Base-by-base conservation (phyloP, 2,888 invertebrate genomes). In the Automeris io region DNA sequence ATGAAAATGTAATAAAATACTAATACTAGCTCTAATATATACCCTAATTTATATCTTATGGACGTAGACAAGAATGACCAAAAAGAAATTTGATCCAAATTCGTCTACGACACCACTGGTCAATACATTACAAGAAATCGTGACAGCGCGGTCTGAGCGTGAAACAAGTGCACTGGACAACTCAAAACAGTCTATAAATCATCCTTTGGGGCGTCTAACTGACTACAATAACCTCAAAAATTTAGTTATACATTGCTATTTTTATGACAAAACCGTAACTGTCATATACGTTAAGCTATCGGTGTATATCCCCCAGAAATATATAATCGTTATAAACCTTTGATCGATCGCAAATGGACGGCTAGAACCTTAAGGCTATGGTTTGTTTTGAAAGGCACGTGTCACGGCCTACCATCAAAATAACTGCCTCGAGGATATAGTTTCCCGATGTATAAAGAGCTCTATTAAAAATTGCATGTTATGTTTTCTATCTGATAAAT, bases 121-220 rank as follows among this genome's bases (percentile, higher is more conserved):
- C 57, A 54, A 66, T 70, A 64, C 61, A 61, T 70, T 62, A 61
- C 53, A 24, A 44, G 51, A 49, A 54, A 47, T 74, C 75, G 74
- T 77, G 75, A 75, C 71, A 65, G 64, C 73, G 74, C 75, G 73
- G 55, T 57, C 54, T 40, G 54, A 54, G 56, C 60, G 48, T 49
- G 60, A 57, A 58, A 61, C 68, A 70, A 66, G 67, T 61, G 65
- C 58, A 47, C 61, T 51, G 60, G 57, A 63, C 62, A 64, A 61
- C 60, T 63, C 58, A 49, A 57, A 57, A 55, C 63, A 61, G 54
- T 62, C 61, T 58, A 61, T 67, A 71, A 74, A 72, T 69, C 67
- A 67, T 65, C 62, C 68, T 70, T 65, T 49, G 51, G 50, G 64
- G 68, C 26, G 7, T 2, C 2, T 13, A 29, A 7, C 13, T 9